These are phyloP conservation scores for Gonocerus acuteangulatus DNA, from an alignment of 2,888 invertebrate genomes.

Conservation along the genomic window DNA sequence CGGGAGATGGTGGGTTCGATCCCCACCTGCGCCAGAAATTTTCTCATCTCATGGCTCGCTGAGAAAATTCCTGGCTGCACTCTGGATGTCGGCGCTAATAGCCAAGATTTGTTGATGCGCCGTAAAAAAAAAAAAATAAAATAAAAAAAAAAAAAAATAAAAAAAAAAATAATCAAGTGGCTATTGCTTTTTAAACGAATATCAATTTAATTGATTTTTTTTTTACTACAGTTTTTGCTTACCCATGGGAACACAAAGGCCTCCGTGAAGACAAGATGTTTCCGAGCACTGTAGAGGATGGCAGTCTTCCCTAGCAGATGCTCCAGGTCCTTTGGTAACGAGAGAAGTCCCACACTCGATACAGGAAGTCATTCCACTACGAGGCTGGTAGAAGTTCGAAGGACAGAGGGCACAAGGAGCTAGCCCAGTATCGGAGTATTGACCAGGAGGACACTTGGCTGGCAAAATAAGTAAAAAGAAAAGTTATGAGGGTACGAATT, in stretches of 20 bases:
- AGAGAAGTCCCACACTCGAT: conserved; percentile 85
- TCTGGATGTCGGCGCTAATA: too few relatives aligned
- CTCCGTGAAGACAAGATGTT: conserved; percentile 83
- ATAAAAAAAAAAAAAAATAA: neutral
- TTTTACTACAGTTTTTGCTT: too few relatives aligned
- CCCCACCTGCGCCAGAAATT: too few relatives aligned
- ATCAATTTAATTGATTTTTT: too few relatives aligned
- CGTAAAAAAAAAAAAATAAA: neutral
- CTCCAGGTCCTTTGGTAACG: conserved; percentile 72
- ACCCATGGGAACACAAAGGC: conserved; percentile 77
- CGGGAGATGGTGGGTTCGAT: too few relatives aligned
- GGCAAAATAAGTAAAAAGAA: conserved; percentile 29
- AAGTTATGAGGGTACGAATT: neutral
- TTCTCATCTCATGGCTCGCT: too few relatives aligned
- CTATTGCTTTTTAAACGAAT: too few relatives aligned
- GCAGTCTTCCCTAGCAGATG: conserved; percentile 78
- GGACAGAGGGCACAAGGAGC: conserved; percentile 92
- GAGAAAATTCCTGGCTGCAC: too few relatives aligned
- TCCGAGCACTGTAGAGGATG: conserved; percentile 79
- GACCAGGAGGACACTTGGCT: conserved; percentile 81
- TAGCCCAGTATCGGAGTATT: conserved; percentile 85
- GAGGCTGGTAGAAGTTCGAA: conserved; percentile 81
- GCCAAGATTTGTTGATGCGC: too few relatives aligned
- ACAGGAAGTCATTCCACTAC: conserved; percentile 75
- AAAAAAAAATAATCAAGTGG: neutral